These are phyloP conservation scores for Prorops nasuta DNA, from an alignment of 1,140 invertebrate species.

Conservation along the genomic window DNA sequence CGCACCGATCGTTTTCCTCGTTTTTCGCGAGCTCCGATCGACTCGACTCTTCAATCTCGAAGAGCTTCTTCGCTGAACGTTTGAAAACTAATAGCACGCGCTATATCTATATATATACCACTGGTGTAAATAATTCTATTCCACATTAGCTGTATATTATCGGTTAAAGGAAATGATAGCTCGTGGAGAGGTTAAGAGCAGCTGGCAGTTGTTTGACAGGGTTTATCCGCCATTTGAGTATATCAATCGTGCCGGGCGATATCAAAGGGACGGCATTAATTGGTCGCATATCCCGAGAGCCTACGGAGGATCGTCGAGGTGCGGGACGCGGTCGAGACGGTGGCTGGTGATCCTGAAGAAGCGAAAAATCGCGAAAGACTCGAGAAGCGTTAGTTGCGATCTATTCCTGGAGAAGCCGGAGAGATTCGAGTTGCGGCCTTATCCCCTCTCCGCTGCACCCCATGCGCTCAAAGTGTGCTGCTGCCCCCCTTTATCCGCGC, in stretches of 20 bases:
- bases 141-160: too few relatives aligned
- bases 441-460: slow-evolving; percentile 4
- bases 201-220: too few relatives aligned
- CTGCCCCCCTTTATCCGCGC: not conserved
- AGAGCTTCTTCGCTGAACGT: too few relatives aligned
- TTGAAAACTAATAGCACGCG: too few relatives aligned
- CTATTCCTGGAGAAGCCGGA: slow-evolving; percentile 48
- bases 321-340: not conserved
- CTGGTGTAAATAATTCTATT: too few relatives aligned
- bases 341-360: slow-evolving; percentile 16
- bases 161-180: too few relatives aligned
- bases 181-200: too few relatives aligned
- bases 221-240: too few relatives aligned
- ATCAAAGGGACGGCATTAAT: slow-evolving; percentile 33
- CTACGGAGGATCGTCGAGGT: not conserved
- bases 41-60: too few relatives aligned
- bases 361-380: slow-evolving; percentile 23
- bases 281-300: slow-evolving; percentile 27
- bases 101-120: too few relatives aligned
- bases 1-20: too few relatives aligned
- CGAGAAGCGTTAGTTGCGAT: slow-evolving; percentile 34
- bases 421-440: slow-evolving; percentile 13
- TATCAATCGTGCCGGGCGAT: slow-evolving; percentile 10
- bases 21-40: too few relatives aligned
- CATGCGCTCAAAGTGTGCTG: slow-evolving; percentile 9